Percentiles rank a stretch among this genome's conserved stretches.
Evolutionary conservation across 2,888 invertebrate genomes (phyloP).

Genomic region (Balanococcus diminutus): DNA sequence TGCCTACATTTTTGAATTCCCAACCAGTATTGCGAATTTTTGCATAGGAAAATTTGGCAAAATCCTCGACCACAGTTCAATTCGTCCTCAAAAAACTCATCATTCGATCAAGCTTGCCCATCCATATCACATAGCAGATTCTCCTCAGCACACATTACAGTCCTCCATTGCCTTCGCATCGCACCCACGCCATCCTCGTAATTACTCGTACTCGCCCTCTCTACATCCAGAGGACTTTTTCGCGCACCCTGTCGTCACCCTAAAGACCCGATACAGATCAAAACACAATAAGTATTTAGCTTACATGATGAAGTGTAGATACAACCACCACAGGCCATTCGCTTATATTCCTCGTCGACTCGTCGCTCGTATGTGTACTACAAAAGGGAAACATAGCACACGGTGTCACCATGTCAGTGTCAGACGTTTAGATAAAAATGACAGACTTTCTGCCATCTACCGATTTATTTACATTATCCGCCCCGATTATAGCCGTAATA

Average conservation of each 20-base stretch:
- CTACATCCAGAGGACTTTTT: neutral
- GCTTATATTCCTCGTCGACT: neutral
- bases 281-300: slow-evolving; percentile 55
- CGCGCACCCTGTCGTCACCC: slow-evolving; percentile 48
- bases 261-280: slow-evolving; percentile 53
- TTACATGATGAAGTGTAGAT: slow-evolving; percentile 55
- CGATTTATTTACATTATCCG: slow-evolving; percentile 55
- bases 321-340: slow-evolving; percentile 54
- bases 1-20: too few relatives aligned
- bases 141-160: too few relatives aligned
- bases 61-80: too few relatives aligned
- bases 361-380: neutral
- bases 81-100: too few relatives aligned
- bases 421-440: slow-evolving; percentile 55
- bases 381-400: slow-evolving; percentile 27
- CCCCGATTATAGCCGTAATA: slow-evolving; percentile 55
- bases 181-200: neutral
- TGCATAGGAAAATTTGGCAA: too few relatives aligned
- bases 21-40: too few relatives aligned
- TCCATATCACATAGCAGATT: too few relatives aligned
- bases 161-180: too few relatives aligned
- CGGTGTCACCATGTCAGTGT: slow-evolving; percentile 53
- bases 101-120: too few relatives aligned
- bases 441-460: slow-evolving; percentile 54
- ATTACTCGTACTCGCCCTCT: too few relatives aligned